These are phyloP conservation scores for Anadara kagoshimensis DNA, from an alignment of 1,140 invertebrate species.

Conservation along the genomic window DNA sequence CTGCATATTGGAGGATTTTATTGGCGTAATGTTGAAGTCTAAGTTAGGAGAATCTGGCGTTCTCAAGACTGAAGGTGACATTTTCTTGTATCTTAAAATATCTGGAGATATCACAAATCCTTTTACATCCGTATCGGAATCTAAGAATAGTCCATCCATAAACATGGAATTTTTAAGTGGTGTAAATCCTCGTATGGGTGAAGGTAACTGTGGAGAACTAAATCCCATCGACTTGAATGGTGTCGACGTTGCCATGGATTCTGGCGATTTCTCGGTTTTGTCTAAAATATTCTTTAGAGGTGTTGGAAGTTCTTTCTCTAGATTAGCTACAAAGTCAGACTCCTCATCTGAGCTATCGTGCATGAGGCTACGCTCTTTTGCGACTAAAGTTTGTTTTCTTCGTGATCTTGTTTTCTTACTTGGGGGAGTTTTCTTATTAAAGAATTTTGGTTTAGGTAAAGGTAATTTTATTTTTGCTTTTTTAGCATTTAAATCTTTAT, in stretches of 20 bases:
- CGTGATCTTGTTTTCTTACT: constrained; percentile 26
- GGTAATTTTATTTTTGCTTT: constrained; percentile 31
- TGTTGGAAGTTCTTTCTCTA: constrained; percentile 37
- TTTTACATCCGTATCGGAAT: constrained; percentile 30
- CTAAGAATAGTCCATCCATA: constrained; percentile 43
- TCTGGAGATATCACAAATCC: constrained; percentile 33
- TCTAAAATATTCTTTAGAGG: constrained; percentile 39
- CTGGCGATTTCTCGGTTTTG: constrained; percentile 3
- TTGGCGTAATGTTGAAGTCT: constrained; percentile 34
- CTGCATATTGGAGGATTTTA: constrained; percentile 5
- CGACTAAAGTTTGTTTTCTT: constrained; percentile 39
- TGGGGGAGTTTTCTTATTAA: constrained; percentile 26
- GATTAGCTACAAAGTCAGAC: constrained; percentile 27
- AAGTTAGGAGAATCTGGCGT: constrained; percentile 21
- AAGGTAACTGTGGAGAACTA: constrained; percentile 33
- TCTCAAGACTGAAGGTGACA: constrained; percentile 15
- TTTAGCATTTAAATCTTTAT: constrained; percentile 20
- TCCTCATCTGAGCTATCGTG: constrained; percentile 44
- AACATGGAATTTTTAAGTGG: constrained; percentile 30
- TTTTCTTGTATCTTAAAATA: constrained; percentile 17
- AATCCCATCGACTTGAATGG: constrained; percentile 29
- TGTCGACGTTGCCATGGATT: constrained; percentile 39
- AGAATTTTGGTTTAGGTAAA: constrained; percentile 47
- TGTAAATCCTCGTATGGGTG: constrained; percentile 44
- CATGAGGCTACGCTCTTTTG: constrained; percentile 39